Evolutionary conservation across 2,888 invertebrate species (phyloP), one percentile per base, ranked within the genome.

Genomic region (Drosophila algonquin): DNA sequence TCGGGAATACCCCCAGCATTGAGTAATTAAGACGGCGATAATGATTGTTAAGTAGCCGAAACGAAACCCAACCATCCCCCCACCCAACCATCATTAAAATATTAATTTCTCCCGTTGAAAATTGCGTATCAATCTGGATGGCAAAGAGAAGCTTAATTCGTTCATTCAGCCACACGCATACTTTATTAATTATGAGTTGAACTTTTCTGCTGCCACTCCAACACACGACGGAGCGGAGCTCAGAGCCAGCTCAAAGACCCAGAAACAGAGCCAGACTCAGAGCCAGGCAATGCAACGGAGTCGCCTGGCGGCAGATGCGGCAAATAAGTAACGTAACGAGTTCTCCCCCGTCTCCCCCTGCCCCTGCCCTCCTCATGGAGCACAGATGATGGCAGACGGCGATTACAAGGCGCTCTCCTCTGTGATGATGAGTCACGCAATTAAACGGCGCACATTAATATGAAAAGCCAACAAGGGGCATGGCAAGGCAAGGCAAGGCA

Each of bases 401-500:
- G 60, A 57, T 64, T 54, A 56, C 65, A 48, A 51, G 16, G 47
- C 40, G 47, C 40, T 51, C 40, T 51, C 65, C 67, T 27, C 57
- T 16, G 67, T 16, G 67, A 75, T 87, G 88, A 87, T 87, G 88
- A 87, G 63, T 79, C 81, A 79, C 63, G 69, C 71, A 76, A 72
- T 76, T 73, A 79, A 75, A 65, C 64, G 72, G 79, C 60, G 46
- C 48, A 58, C 64, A 57, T 65, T 70, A 63, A 60, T 70, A 56
- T 56, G 63, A 61, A 64, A 67, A 80, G 69, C 56, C 57, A 73
- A 65, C 35, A 69, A 40, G 40, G 32, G 58, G 30, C 52, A 30
- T 18, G 16, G 32, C 14, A 40, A 0, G 40, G 40, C 14, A 14
- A 2, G 14, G 40, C 35, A 35, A 4, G 50, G 30, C 52, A 30